These are phyloP conservation scores for Psittacula cyanocephala DNA, from an alignment of 2,113 vertebrate species.

Conservation along the genomic window DNA sequence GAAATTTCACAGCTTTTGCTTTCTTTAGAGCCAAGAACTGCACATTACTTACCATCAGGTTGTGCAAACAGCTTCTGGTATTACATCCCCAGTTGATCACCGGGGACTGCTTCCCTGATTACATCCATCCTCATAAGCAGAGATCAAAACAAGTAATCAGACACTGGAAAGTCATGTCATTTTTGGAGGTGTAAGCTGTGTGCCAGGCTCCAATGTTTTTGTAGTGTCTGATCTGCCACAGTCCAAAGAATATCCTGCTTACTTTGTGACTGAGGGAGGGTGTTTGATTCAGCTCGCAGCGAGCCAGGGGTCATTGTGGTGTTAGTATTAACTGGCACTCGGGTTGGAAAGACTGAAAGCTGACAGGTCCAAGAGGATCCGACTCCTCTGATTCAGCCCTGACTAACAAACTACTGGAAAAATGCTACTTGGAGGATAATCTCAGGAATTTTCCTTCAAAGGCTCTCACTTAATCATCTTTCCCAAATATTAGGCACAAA, in stretches of 20 bases:
- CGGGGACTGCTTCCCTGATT: background rate
- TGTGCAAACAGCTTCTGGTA: background rate
- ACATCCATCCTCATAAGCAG: background rate
- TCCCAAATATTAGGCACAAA: background rate
- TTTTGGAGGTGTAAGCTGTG: background rate
- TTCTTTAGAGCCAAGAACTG: background rate
- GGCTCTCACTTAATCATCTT: background rate
- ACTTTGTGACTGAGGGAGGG: background rate
- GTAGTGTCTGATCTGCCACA: constrained; percentile 2
- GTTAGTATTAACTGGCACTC: constrained; percentile 20
- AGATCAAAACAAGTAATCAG: constrained; percentile 30
- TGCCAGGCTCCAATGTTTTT: background rate
- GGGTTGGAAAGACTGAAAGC: constrained; percentile 25
- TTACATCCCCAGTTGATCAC: background rate
- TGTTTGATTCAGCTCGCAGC: background rate
- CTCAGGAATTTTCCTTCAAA: constrained; percentile 27
- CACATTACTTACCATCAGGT: constrained; percentile 1
- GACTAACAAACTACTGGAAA: constrained; percentile 24
- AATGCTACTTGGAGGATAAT: background rate
- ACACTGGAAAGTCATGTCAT: background rate
- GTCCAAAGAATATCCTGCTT: constrained; percentile 35
- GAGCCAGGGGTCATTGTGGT: constrained; percentile 4
- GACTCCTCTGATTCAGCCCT: constrained; percentile 43
- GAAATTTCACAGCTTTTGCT: background rate
- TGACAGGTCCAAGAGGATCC: constrained; percentile 7